Evolutionary conservation across 2,113 vertebrate species (phyloP).

Genomic region (Nymphicus hollandicus): DNA sequence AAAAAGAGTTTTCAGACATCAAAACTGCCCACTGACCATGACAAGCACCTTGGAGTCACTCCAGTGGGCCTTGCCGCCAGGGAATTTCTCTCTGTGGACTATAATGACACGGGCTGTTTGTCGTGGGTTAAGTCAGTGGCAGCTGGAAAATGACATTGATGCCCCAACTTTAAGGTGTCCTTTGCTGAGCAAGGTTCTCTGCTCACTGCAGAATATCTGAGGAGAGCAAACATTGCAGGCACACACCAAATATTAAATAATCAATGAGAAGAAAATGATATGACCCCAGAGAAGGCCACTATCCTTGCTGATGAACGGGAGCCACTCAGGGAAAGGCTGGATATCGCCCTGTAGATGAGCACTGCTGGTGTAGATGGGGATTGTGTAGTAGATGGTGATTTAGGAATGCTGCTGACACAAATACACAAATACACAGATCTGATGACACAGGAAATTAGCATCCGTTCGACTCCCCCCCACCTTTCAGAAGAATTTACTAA

Average conservation of each 20-base stretch:
- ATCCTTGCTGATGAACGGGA: not conserved
- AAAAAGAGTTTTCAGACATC: not conserved
- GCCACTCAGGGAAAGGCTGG: not conserved
- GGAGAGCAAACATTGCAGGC: not conserved
- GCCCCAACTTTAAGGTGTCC: not conserved
- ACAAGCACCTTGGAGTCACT: not conserved
- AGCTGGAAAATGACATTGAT: not conserved
- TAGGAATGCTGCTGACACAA: conserved; percentile 43
- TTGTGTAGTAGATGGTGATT: not conserved
- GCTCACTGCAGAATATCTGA: not conserved
- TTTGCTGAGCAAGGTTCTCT: not conserved
- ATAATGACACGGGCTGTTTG: not conserved
- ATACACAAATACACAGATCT: not conserved
- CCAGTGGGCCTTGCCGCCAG: not conserved
- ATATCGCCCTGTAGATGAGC: not conserved
- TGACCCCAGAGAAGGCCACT: not conserved
- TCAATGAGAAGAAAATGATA: not conserved
- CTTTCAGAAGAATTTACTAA: conserved; percentile 15
- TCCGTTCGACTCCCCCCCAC: not conserved
- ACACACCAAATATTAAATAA: not conserved
- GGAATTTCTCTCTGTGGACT: not conserved
- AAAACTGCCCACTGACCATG: not conserved
- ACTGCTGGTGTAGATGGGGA: not conserved
- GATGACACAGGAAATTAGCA: conserved; percentile 48
- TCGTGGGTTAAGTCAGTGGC: not conserved